Conservation (phyloP, 2,113 vertebrate species). For the Paramormyrops kingsleyae region DNA sequence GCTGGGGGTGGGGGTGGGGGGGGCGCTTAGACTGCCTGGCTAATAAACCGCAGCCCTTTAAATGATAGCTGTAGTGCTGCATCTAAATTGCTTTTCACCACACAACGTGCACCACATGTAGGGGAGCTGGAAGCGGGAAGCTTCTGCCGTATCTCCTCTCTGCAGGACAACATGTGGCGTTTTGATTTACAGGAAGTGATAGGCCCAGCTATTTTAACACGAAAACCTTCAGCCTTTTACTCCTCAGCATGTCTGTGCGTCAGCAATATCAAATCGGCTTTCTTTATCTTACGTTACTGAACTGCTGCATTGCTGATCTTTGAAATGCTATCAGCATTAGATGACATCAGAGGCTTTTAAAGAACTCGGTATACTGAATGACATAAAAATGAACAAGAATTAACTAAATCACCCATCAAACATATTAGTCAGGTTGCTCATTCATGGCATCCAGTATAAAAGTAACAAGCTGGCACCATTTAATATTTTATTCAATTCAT, state of each 20-base stretch:
- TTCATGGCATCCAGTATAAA: background rate
- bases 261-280: background rate
- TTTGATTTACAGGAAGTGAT: slow-evolving; percentile 12
- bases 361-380: background rate
- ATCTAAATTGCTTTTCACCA: slow-evolving; percentile 67
- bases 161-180: background rate
- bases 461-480: background rate
- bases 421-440: background rate
- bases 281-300: background rate
- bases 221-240: background rate
- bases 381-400: background rate
- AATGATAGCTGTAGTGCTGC: slow-evolving; percentile 52
- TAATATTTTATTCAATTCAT: background rate
- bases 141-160: background rate
- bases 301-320: background rate
- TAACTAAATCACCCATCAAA: background rate
- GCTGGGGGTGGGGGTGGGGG: slow-evolving; percentile 24
- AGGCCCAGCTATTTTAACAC: slow-evolving; percentile 4
- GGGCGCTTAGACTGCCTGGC: slow-evolving; percentile 49
- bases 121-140: background rate
- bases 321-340: background rate
- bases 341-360: background rate
- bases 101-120: slow-evolving; percentile 8
- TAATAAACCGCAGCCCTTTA: slow-evolving; percentile 57
- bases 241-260: background rate